phyloP scores from a whole-genome alignment of 2,888 invertebrate genomes.

The Dascillus cervinus region DNA sequence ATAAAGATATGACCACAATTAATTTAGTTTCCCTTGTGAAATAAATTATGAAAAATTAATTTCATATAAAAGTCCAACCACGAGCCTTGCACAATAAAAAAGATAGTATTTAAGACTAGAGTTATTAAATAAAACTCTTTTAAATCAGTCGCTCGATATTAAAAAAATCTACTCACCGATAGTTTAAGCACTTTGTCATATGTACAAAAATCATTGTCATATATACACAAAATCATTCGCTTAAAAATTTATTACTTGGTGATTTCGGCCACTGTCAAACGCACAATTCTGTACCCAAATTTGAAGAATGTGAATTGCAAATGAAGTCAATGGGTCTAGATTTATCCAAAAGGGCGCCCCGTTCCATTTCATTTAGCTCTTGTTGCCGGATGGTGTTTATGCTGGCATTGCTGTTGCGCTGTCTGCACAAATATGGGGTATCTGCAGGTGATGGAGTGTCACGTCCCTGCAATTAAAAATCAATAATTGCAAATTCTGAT shows the following conservation, averaged over 20 bases:
- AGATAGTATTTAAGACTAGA: too few relatives aligned
- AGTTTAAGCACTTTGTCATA: constrained; percentile 8
- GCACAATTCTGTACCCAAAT: constrained; percentile 27
- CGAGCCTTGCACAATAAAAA: too few relatives aligned
- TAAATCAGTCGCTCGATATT: too few relatives aligned
- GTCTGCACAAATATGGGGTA: constrained; percentile 75
- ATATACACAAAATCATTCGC: constrained; percentile 7
- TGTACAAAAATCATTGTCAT: constrained; percentile 9
- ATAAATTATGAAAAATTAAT: too few relatives aligned
- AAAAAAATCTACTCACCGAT: too few relatives aligned
- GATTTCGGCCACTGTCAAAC: constrained; percentile 31
- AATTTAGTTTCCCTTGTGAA: too few relatives aligned
- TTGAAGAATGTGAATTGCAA: constrained; percentile 19
- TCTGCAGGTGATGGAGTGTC: constrained; percentile 69
- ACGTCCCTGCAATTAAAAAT: constrained; percentile 49
- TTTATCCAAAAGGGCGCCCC: constrained; percentile 41
- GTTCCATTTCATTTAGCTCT: constrained; percentile 46
- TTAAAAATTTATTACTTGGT: constrained; percentile 7
- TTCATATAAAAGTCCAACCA: too few relatives aligned
- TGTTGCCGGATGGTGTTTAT: constrained; percentile 36
- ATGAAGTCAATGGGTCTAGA: constrained; percentile 18
- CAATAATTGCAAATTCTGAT: too few relatives aligned
- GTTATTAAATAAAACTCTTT: too few relatives aligned
- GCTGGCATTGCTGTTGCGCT: constrained; percentile 61
- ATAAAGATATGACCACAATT: too few relatives aligned